Base-by-base conservation (phyloP, 1,140 invertebrate species). In the Lasaia peninsularis region DNA sequence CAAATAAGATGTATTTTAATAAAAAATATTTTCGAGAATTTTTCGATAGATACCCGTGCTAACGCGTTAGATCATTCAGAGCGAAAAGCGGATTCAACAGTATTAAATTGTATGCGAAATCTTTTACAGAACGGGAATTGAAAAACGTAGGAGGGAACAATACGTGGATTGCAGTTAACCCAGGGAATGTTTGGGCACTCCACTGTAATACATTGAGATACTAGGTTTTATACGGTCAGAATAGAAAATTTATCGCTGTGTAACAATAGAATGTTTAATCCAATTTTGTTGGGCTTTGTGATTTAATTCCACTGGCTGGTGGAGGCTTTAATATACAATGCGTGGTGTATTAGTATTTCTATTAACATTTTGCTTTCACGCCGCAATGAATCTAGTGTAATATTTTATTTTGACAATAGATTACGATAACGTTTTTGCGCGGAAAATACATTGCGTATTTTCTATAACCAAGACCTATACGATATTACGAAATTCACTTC, bases 211-310 rank as follows among this genome's bases (percentile, higher is more conserved):
- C 73, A 77, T 68, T 65, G 69, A 60, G 62, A 73, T 76, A 67
- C 68, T 50, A 35, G 62, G 56, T 64, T 69, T 78, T 76, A 74
- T 67, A 56, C 58, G 65, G 67, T 52, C 63, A 70, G 71, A 75
- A 71, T 70, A 70, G 75, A 71, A 71, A 80, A 83, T 80, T 80
- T 83, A 83, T 83, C 71, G 77, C 69, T 69, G 67, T 65, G 63
- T 68, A 72, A 84, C 80, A 84, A 80, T 78, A 62, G 69, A 68
- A 63, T 57, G 59, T 52, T 73, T 80, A 75, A 84, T 80, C 75
- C 73, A 62, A 73, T 75, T 71, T 68, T 52, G 56, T 66, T 63
- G 63, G 59, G 59, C 52, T 63, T 65, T 65, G 60, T 67, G 75
- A 78, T 80, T 80, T 72, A 70, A 79, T 79, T 73, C 62, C 56